Evolutionary conservation across 2,888 invertebrate species (phyloP), one percentile per base, ranked within the genome.

Genomic region (Chrysomela aeneicollis): DNA sequence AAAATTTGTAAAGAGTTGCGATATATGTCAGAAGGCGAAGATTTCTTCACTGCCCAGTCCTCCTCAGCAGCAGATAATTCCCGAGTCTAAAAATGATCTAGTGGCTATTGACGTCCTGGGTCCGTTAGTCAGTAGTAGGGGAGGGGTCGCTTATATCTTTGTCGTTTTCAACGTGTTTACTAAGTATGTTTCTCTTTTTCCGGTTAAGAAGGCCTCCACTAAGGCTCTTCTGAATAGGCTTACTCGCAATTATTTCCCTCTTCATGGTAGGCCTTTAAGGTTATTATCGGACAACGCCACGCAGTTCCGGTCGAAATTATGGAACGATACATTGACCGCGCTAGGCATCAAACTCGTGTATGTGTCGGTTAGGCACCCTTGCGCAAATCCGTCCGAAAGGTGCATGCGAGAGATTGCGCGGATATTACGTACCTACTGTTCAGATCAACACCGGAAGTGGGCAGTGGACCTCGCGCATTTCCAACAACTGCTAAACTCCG

Each of bases 351-450:
- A 19, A 19, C 19, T 49, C 15, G 49, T 49, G 8, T 49, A 49
- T 17, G 49, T 49, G 15, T 49, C 49, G n/a, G n/a, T n/a, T n/a
- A n/a, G n/a, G n/a, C n/a, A n/a, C n/a, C n/a, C n/a, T n/a, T n/a
- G n/a, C n/a, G n/a, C n/a, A n/a, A n/a, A n/a, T n/a, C n/a, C n/a
- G n/a, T n/a, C n/a, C n/a, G n/a, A n/a, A n/a, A n/a, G 49, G 49
- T 49, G 49, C 49, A 49, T 49, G 49, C n/a, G 49, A 2, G 49
- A 49, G 19, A 49, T 49, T 9, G 49, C 49, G 9, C 17, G 49
- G 8, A 49, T 49, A 15, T 49, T 17, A 17, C 17, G 49, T 17
- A 49, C 49, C 18, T 49, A 49, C 19, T 49, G 49, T 17, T 19
- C 6, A 5, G 26, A 26, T 6, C 3, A 6, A 6, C 26, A 26